Percentiles rank a stretch among this genome's conserved stretches.
These are phyloP conservation scores for Pangasianodon hypophthalmus DNA, from an alignment of 2,113 vertebrate species.

Conservation along the genomic window DNA sequence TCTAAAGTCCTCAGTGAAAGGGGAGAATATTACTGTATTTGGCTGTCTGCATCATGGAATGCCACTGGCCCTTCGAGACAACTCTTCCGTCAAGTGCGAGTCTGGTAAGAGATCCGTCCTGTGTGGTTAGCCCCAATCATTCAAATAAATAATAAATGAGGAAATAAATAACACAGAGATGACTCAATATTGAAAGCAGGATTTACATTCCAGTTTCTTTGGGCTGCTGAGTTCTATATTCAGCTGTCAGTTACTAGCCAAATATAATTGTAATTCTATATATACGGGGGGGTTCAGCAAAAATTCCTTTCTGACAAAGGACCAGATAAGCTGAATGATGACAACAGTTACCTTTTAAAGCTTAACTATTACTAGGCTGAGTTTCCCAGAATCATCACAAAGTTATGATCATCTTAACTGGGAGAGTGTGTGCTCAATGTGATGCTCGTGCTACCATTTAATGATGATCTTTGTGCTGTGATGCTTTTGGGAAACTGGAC, in stretches of 20 bases:
- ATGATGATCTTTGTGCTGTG: background rate
- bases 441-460: background rate
- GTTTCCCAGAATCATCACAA: background rate
- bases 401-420: background rate
- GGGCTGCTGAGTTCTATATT: background rate
- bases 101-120: conserved; percentile 76
- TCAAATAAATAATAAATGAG: background rate
- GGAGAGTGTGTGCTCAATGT: no score
- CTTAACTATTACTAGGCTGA: background rate
- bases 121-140: conserved; percentile 2
- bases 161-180: background rate
- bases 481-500: background rate
- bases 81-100: conserved; percentile 83
- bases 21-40: conserved; percentile 90
- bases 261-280: background rate
- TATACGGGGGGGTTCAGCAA: background rate
- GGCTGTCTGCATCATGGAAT: conserved; percentile 94
- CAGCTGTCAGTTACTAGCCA: background rate
- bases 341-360: background rate
- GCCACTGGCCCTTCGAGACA: conserved; percentile 83
- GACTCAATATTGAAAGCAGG: background rate
- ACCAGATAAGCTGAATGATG: background rate
- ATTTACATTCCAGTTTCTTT: background rate
- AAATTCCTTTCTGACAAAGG: background rate
- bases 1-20: conserved; percentile 81